A percentile compares a stretch with the other conserved stretches of the same genome.
Evolutionary conservation across 2,888 invertebrate species (phyloP).

Genomic region (Linnaemya vulpina): DNA sequence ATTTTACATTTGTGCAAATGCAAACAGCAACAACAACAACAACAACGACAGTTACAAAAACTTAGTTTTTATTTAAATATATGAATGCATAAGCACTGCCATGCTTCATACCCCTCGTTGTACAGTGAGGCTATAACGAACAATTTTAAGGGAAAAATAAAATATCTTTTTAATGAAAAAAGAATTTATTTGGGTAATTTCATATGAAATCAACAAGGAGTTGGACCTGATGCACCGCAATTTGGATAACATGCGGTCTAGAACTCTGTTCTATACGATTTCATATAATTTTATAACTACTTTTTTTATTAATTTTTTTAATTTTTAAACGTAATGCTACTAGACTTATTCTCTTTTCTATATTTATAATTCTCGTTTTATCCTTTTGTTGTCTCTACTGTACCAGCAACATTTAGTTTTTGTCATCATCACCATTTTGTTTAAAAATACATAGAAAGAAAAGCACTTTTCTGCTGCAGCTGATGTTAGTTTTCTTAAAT

Average conservation of each 20-base stretch:
- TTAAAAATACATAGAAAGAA: background rate
- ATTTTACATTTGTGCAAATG: slow-evolving; percentile 53
- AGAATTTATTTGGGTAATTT: no score
- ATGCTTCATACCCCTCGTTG: background rate
- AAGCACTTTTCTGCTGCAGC: slow-evolving; percentile 1
- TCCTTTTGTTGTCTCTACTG: background rate
- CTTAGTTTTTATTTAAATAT: slow-evolving; percentile 27
- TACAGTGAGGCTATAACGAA: background rate
- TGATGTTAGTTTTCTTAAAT: slow-evolving; percentile 13
- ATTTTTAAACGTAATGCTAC: no score
- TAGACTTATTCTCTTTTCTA: no score
- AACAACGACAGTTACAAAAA: slow-evolving; percentile 36
- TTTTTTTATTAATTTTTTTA: no score
- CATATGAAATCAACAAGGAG: no score
- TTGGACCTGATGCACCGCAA: no score
- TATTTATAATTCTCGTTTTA: no score
- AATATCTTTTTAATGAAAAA: no score
- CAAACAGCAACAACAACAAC: slow-evolving; percentile 39
- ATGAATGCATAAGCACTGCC: background rate
- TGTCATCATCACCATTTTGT: slow-evolving; percentile 14
- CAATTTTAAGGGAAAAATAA: background rate
- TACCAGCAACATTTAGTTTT: background rate
- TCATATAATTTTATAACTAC: no score
- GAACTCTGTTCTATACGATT: no score
- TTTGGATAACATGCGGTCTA: no score